Evolutionary conservation across 2,797 vertebrate genomes (phyloP).

Genomic region (Myiothlypis chrysogaster): DNA sequence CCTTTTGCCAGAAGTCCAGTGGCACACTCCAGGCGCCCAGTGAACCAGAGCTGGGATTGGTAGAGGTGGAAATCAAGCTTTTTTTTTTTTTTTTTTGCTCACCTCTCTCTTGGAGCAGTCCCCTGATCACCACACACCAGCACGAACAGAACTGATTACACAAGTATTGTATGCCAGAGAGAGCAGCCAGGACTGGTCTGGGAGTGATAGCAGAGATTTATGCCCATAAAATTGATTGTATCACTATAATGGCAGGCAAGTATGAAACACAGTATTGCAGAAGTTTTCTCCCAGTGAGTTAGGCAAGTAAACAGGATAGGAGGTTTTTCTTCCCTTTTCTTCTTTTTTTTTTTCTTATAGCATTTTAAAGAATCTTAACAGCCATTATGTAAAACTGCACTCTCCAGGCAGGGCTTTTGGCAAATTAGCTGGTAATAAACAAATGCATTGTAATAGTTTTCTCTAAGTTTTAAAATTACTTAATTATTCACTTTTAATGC

Average conservation of each 20-base stretch:
- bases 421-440: neutral
- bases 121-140: fast-evolving
- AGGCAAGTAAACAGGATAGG: neutral
- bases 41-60: neutral
- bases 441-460: neutral
- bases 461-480: neutral
- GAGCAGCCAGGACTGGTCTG: neutral
- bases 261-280: neutral
- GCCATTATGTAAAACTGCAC: neutral
- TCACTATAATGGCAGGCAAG: neutral
- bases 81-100: neutral
- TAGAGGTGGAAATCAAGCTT: neutral
- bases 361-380: neutral
- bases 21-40: neutral
- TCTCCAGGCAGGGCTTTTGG: neutral
- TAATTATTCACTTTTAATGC: neutral
- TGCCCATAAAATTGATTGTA: neutral
- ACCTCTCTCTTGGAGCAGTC: neutral
- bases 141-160: neutral
- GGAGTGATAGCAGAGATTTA: neutral
- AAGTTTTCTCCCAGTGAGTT: neutral
- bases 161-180: neutral
- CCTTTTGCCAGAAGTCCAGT: neutral
- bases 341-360: neutral
- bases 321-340: neutral